These are phyloP conservation scores for Agelastica alni DNA, from an alignment of 2,888 invertebrate species.

Conservation along the genomic window DNA sequence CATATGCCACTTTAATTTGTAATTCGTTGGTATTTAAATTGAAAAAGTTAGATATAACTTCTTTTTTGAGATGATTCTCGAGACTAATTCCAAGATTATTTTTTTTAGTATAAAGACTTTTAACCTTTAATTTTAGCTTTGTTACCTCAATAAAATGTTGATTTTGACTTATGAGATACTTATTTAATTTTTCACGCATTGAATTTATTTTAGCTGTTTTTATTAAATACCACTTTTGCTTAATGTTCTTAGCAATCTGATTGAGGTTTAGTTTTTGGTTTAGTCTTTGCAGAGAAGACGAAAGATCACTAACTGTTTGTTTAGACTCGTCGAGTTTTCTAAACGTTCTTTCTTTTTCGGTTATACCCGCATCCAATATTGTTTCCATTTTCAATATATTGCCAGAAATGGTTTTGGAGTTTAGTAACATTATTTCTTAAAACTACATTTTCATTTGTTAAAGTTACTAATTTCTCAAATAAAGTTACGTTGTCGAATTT, in stretches of 20 bases:
- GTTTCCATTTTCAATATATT: too few species aligned
- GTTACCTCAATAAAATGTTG: not conserved
- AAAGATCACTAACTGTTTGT: not conserved
- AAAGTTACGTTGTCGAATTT: not conserved
- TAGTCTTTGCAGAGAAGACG: not conserved
- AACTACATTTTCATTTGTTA: not conserved
- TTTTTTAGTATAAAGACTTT: constrained; percentile 21
- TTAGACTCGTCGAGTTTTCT: too few species aligned
- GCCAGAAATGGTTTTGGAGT: too few species aligned
- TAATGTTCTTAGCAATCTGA: not conserved
- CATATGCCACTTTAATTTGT: constrained; percentile 52
- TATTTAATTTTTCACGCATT: not conserved
- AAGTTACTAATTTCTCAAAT: not conserved
- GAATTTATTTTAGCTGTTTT: not conserved
- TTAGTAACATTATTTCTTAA: not conserved
- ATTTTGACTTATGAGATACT: not conserved
- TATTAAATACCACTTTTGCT: not conserved
- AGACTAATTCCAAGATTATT: constrained; percentile 8
- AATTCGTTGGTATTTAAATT: constrained; percentile 36
- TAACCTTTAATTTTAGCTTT: constrained; percentile 4
- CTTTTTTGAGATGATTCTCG: constrained; percentile 29
- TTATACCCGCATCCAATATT: too few species aligned
- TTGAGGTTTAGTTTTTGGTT: not conserved
- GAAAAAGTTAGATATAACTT: constrained; percentile 33
- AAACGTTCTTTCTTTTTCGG: too few species aligned